Evolutionary conservation across 2,113 vertebrate species (phyloP), one percentile per base, ranked within the genome.

Genomic region (Seriola dumerili): DNA sequence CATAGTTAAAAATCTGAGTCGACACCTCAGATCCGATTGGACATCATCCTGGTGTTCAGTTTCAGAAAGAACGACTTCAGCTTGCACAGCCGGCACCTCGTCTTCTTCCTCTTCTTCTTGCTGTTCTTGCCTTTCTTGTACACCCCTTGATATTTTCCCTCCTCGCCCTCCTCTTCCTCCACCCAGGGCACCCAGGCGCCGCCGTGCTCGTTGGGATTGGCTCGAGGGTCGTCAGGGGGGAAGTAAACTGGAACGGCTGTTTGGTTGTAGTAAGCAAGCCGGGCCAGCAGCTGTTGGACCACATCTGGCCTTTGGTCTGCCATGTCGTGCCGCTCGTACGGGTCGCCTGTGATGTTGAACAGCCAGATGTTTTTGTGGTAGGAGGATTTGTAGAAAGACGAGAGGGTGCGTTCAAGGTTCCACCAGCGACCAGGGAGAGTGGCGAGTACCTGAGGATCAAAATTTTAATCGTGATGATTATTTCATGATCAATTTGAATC

Each of bases 161-260:
- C 96, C 0, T 96, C 81, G 0, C 87, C 96, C 0, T 89, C 87
- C 21, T 89, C 93, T 0, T 97, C 96, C 0, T 93, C 94, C 44
- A 96, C 97, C 98, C 97, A 99, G 3, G 98, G 97, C 0, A 96
- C 96, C 98, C 98, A 99, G 48, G 97, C 97, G 0, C 97, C 97
- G 0, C 95, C 95, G 0, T 97, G 96, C 78, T 91, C 93, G 85
- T 94, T 94, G 0, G 98, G 98, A 38, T 98, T 93, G 67, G 97
- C 98, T 0, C 96, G 95, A 0, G 97, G 97, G 88, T 99, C 98
- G 86, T 98, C 97, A 0, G 97, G 96, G 0, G 98, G 98, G 78
- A 97, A 99, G 50, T 96, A 93, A 52, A 99, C 97, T 0, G 97
- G 97, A 19, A 97, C 96, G 25, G 98, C 97, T 0, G 97, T 97